Percentiles rank a stretch among this genome's conserved stretches.
Evolutionary conservation across 2,888 invertebrate species (phyloP).

Genomic region (Nemurella pictetii): DNA sequence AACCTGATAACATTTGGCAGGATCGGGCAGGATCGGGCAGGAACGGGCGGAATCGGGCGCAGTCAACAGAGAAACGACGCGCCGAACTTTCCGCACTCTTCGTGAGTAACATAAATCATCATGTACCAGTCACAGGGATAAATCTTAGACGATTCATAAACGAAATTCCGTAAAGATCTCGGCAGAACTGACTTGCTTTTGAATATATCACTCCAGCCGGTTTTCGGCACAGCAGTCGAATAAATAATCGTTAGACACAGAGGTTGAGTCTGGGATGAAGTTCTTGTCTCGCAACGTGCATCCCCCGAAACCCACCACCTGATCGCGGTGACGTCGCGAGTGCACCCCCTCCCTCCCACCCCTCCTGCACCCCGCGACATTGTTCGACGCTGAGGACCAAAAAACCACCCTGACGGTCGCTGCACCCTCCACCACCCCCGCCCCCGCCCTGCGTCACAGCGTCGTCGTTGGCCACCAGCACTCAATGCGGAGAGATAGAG

Average conservation of each 20-base stretch:
- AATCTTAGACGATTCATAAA: conserved; percentile 12
- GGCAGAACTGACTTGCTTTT: conserved; percentile 7
- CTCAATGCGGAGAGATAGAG: conserved; percentile 7
- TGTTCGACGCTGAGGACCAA: too few relatives aligned
- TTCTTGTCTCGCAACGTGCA: background rate
- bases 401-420: background rate
- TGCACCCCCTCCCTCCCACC: background rate
- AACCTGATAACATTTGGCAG: too few relatives aligned
- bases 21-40: too few relatives aligned
- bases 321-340: background rate
- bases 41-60: too few relatives aligned
- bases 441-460: background rate
- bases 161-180: conserved; percentile 5
- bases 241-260: conserved; percentile 20
- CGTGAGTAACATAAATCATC: conserved; percentile 5
- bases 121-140: background rate
- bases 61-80: too few relatives aligned
- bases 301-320: background rate
- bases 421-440: background rate
- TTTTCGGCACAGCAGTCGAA: background rate
- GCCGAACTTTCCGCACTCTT: background rate
- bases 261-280: background rate
- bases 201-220: conserved; percentile 22
- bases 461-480: conserved; percentile 25
- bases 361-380: too few relatives aligned